phyloP scores from a whole-genome alignment of 2,113 vertebrate genomes.

The Paraplagusia blochii region DNA sequence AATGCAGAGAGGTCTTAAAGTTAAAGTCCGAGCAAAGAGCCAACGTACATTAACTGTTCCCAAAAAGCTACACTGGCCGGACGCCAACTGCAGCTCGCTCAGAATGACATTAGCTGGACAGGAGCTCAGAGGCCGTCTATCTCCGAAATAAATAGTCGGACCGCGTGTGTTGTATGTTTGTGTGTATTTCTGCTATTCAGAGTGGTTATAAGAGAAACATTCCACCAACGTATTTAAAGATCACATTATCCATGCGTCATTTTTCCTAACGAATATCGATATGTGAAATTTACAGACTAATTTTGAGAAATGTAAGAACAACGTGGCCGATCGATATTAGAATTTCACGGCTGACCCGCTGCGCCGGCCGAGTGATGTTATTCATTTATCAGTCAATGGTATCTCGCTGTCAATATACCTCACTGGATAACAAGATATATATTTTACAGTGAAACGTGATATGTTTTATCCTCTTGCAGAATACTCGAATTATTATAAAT shows the following conservation, averaged over 20 bases:
- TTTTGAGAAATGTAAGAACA: conserved; percentile 1
- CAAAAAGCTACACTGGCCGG: conserved; percentile 15
- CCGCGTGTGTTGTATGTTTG: conserved; percentile 1
- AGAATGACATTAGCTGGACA: conserved; percentile 18
- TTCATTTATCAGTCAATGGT: neutral
- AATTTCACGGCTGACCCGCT: conserved; percentile 4
- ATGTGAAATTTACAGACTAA: neutral
- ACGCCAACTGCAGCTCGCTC: conserved; percentile 36
- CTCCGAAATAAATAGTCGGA: conserved; percentile 13
- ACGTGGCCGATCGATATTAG: neutral
- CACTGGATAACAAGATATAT: too few species aligned
- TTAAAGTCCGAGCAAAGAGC: conserved; percentile 14
- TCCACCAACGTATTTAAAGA: conserved; percentile 5
- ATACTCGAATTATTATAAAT: too few species aligned
- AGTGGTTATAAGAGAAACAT: neutral
- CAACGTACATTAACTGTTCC: conserved; percentile 11
- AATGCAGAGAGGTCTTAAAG: conserved; percentile 9
- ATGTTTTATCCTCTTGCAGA: too few species aligned
- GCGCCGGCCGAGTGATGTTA: conserved; percentile 2
- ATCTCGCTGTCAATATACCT: neutral
- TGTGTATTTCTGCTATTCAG: too few species aligned
- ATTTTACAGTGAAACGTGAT: too few species aligned
- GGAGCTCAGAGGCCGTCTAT: conserved; percentile 44
- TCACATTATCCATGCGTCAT: neutral
- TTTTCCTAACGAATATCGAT: neutral